Evolutionary conservation across 2,113 vertebrate genomes (phyloP).

Genomic region (Erythrocercus mccallii): DNA sequence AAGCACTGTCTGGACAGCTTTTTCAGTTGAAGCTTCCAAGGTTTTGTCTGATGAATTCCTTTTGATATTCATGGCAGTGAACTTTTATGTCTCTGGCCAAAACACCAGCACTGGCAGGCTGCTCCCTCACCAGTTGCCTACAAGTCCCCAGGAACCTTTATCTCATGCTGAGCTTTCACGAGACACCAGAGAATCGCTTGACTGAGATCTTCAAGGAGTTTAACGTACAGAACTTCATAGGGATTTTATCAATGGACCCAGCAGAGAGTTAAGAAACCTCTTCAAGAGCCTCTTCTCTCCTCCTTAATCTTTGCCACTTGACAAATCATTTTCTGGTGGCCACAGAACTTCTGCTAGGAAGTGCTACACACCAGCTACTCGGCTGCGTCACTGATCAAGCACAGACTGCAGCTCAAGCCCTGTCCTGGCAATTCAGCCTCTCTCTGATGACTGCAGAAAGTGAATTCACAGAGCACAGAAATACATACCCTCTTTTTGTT

Average conservation of each 20-base stretch:
- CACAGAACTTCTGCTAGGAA: background rate
- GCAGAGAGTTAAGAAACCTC: slow-evolving; percentile 42
- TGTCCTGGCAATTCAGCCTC: background rate
- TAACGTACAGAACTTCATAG: slow-evolving; percentile 11
- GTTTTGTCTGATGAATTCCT: background rate
- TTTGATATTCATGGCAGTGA: slow-evolving; percentile 11
- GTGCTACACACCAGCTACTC: background rate
- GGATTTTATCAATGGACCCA: slow-evolving; percentile 41
- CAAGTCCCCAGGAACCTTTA: slow-evolving; percentile 33
- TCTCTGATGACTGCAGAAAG: background rate
- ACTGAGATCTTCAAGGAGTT: slow-evolving; percentile 45
- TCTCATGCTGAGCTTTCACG: slow-evolving; percentile 36
- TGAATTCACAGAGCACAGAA: background rate
- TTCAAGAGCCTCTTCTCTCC: slow-evolving; percentile 8
- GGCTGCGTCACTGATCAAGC: background rate
- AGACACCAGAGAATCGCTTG: background rate
- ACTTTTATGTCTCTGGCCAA: slow-evolving; percentile 18
- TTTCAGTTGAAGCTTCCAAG: background rate
- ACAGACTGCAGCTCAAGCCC: background rate
- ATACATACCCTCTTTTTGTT: background rate
- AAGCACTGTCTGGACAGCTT: background rate
- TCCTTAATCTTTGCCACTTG: slow-evolving; percentile 25
- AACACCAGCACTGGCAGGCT: background rate
- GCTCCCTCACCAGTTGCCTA: background rate
- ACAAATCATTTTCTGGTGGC: background rate